phyloP scores from a whole-genome alignment of 2,888 invertebrate genomes.

The Spialia ferax region DNA sequence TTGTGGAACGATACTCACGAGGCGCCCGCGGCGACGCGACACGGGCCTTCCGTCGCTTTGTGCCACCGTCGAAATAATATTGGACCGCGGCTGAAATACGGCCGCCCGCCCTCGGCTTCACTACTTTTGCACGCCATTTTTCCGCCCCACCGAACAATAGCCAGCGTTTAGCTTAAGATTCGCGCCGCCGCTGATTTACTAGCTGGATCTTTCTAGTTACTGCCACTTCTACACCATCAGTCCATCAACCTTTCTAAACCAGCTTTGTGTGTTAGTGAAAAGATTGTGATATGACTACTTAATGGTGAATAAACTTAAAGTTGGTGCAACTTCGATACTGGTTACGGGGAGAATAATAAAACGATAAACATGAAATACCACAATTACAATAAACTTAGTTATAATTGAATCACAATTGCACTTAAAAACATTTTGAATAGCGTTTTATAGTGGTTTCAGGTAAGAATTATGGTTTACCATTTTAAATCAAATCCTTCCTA shows the following conservation, averaged over 20 bases:
- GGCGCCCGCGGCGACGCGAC: slow-evolving; percentile 72
- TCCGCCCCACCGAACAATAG: slow-evolving; percentile 79
- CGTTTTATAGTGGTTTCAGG: slow-evolving; percentile 32
- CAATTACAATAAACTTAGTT: slow-evolving; percentile 26
- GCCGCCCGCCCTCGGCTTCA: slow-evolving; percentile 62
- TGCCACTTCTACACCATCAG: neutral
- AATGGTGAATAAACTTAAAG: neutral
- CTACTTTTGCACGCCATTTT: slow-evolving; percentile 79
- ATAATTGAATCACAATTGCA: slow-evolving; percentile 26
- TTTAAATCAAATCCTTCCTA: slow-evolving; percentile 59
- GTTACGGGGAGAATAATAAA: neutral
- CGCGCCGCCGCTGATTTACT: slow-evolving; percentile 44
- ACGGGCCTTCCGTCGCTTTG: slow-evolving; percentile 80
- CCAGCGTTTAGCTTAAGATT: slow-evolving; percentile 73
- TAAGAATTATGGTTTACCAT: slow-evolving; percentile 43
- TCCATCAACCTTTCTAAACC: too few relatives aligned
- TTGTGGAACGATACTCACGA: slow-evolving; percentile 74
- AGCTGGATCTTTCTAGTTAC: neutral
- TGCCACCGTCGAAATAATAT: slow-evolving; percentile 84
- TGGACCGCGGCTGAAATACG: slow-evolving; percentile 84
- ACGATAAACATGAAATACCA: neutral
- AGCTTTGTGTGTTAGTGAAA: neutral
- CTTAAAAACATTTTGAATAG: slow-evolving; percentile 30
- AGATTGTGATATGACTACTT: neutral
- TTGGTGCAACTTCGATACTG: neutral